phyloP scores from a whole-genome alignment of 2,888 invertebrate genomes.

The Drosophila anomalata region DNA sequence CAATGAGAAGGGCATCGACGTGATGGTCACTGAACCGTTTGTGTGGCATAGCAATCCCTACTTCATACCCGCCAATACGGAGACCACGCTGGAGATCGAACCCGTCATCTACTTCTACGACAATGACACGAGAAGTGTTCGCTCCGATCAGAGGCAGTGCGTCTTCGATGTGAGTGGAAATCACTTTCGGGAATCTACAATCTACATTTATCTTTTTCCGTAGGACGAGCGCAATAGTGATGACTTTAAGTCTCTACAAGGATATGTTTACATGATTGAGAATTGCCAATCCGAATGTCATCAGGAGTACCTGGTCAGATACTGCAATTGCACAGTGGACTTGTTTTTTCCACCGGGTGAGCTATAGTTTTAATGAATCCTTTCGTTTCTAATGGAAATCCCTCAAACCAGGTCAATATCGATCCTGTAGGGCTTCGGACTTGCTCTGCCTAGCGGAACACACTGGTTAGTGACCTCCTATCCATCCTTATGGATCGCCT shows the following conservation, averaged over 20 bases:
- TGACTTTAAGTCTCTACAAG: conserved; percentile 77
- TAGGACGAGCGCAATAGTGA: conserved; percentile 77
- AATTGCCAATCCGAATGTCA: conserved; percentile 83
- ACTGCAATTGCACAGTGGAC: conserved; percentile 83
- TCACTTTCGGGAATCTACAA: neutral
- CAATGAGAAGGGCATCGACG: conserved; percentile 72
- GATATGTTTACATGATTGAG: conserved; percentile 81
- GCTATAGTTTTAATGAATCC: conserved; percentile 36
- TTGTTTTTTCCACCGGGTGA: conserved; percentile 83
- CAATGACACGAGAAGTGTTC: conserved; percentile 72
- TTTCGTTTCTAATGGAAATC: conserved; percentile 20
- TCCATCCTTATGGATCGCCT: neutral
- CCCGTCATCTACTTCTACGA: conserved; percentile 80
- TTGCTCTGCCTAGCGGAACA: conserved; percentile 79
- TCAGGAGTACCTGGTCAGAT: conserved; percentile 80
- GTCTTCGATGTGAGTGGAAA: conserved; percentile 75
- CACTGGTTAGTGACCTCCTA: conserved; percentile 67
- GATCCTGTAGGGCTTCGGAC: conserved; percentile 72
- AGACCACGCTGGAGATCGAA: conserved; percentile 74
- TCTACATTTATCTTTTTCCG: neutral
- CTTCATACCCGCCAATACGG: conserved; percentile 74
- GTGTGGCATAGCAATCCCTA: conserved; percentile 77
- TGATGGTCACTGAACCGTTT: conserved; percentile 76
- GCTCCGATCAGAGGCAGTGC: conserved; percentile 73
- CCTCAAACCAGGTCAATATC: conserved; percentile 66